Evolutionary conservation across 2,113 vertebrate species (phyloP).

Genomic region (Semnornis frantzii): DNA sequence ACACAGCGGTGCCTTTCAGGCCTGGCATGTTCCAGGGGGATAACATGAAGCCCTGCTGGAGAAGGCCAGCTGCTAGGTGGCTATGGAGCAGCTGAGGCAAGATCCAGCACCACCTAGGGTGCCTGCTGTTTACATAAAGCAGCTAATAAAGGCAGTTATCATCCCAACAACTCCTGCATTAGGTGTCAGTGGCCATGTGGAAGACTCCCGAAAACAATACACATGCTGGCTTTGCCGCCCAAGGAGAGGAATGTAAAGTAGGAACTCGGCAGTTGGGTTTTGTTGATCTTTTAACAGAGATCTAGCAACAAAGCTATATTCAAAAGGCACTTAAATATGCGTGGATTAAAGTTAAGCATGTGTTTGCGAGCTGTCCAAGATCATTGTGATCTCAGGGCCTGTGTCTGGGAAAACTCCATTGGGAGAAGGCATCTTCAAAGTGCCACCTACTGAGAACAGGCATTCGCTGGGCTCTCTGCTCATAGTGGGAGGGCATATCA

Average conservation of each 20-base stretch:
- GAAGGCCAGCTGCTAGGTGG: background rate
- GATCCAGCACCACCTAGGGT: background rate
- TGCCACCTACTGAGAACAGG: background rate
- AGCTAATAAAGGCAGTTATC: constrained; percentile 43
- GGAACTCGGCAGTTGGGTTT: background rate
- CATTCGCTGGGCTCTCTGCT: background rate
- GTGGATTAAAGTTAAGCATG: constrained; percentile 37
- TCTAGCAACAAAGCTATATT: background rate
- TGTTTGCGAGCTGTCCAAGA: constrained; percentile 15
- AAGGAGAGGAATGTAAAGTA: background rate
- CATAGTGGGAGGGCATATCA: background rate
- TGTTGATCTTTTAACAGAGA: background rate
- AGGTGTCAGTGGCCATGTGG: constrained; percentile 25
- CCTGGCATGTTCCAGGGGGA: background rate
- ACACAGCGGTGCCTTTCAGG: rapidly evolving
- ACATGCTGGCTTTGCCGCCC: background rate
- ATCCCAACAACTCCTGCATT: background rate
- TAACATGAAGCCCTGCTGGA: background rate
- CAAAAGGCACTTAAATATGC: constrained; percentile 8
- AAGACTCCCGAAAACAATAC: background rate
- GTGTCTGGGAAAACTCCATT: background rate
- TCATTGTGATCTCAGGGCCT: background rate
- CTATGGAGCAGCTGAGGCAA: background rate
- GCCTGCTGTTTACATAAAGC: background rate
- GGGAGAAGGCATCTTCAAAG: background rate